These are phyloP conservation scores for Drosophila eohydei DNA, from an alignment of 2,888 invertebrate genomes.

Conservation along the genomic window DNA sequence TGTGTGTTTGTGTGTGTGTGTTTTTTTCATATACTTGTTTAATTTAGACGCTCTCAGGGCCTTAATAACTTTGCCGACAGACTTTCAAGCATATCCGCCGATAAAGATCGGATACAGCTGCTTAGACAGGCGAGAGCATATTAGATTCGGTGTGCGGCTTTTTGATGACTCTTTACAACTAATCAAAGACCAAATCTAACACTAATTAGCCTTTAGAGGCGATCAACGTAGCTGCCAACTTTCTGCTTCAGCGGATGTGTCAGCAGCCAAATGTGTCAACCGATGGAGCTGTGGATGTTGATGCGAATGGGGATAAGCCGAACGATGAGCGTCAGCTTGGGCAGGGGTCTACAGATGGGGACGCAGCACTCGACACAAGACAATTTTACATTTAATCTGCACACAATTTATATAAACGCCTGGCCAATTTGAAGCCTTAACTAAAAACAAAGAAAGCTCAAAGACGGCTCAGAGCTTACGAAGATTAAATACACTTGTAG, in stretches of 20 bases:
- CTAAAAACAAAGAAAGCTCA: background rate
- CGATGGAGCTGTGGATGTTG: background rate
- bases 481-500: conserved; percentile 10
- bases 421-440: conserved; percentile 16
- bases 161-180: conserved; percentile 53
- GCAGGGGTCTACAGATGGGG: background rate
- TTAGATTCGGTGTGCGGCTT: conserved; percentile 14
- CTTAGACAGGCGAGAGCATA: conserved; percentile 7
- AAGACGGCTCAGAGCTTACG: background rate
- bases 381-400: conserved; percentile 53
- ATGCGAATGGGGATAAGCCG: conserved; percentile 7
- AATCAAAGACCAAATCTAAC: conserved; percentile 70
- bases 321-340: background rate
- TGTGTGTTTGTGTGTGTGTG: conserved; percentile 20
- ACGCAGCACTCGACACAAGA: conserved; percentile 1
- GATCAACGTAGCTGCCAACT: conserved; percentile 49
- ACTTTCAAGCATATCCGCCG: conserved; percentile 49
- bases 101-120: conserved; percentile 34
- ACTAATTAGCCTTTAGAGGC: conserved; percentile 70
- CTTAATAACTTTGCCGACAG: conserved; percentile 26
- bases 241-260: conserved; percentile 48
- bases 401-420: conserved; percentile 58
- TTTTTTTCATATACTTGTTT: conserved; percentile 22
- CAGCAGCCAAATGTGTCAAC: conserved; percentile 48
- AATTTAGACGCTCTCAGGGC: conserved; percentile 41